phyloP scores from a whole-genome alignment of 2,797 vertebrate genomes.

The Muscicapa comitata region DNA sequence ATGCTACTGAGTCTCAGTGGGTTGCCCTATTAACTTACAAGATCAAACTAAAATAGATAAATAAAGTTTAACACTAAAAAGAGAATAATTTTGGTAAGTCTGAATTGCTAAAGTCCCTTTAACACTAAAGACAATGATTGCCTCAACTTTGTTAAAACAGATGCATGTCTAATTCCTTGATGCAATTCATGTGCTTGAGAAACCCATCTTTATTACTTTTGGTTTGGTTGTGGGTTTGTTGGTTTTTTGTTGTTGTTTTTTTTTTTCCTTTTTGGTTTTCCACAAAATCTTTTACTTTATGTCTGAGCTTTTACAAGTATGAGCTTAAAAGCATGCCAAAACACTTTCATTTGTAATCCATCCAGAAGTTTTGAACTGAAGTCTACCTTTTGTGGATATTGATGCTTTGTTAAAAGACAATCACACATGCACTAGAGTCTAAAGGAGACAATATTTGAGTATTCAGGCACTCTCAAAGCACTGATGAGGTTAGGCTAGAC shows the following conservation, averaged over 20 bases:
- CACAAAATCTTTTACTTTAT: conserved; percentile 62
- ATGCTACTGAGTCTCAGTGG: conserved; percentile 60
- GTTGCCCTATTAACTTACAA: conserved; percentile 56
- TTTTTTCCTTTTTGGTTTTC: conserved; percentile 33
- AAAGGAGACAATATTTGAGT: background rate
- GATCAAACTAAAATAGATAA: conserved; percentile 63
- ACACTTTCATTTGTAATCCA: conserved; percentile 68
- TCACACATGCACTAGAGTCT: background rate
- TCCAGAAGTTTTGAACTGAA: conserved; percentile 64
- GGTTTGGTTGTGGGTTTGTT: background rate
- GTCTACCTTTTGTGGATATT: conserved; percentile 62
- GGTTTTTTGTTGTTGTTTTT: background rate
- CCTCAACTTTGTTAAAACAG: conserved; percentile 68
- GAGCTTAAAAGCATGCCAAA: conserved; percentile 75
- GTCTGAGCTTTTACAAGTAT: conserved; percentile 71
- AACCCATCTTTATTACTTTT: conserved; percentile 35
- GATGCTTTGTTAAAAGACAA: conserved; percentile 61
- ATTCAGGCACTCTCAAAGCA: background rate
- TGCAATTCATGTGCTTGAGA: conserved; percentile 77
- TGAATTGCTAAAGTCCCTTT: conserved; percentile 79
- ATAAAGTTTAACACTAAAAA: conserved; percentile 76
- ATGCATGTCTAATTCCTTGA: conserved; percentile 73
- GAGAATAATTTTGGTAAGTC: conserved; percentile 74
- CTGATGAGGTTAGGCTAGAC: background rate
- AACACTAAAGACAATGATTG: conserved; percentile 72